These are phyloP conservation scores for Petrosia ficiformis DNA, from an alignment of 37 sponge, comb jelly and placozoan genomes.

Conservation along the genomic window DNA sequence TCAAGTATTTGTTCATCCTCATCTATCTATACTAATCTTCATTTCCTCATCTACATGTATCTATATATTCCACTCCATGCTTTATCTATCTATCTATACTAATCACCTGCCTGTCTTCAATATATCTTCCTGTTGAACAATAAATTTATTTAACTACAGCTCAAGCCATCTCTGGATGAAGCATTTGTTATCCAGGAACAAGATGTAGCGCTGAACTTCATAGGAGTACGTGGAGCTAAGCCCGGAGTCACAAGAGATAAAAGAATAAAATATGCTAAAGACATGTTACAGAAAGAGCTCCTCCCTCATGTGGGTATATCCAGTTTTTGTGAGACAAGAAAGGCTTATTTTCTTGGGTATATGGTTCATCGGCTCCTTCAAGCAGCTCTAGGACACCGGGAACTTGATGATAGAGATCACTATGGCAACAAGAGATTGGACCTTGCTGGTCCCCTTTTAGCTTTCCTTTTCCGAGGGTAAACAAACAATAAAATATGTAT, in stretches of 20 bases:
- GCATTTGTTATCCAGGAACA: conserved; percentile 99
- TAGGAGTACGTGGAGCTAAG: conserved; percentile 94
- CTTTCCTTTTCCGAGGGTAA: conserved; percentile 95
- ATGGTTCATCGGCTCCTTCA: conserved; percentile 97
- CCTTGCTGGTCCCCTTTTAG: conserved; percentile 96
- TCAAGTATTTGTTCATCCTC: too few relatives aligned
- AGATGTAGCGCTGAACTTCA: conserved; percentile 97
- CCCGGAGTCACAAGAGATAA: conserved; percentile 95
- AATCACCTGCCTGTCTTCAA: too few relatives aligned
- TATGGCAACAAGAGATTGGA: conserved; percentile 99
- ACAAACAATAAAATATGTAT: not conserved
- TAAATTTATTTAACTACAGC: too few relatives aligned
- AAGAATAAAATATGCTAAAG: conserved; percentile 98
- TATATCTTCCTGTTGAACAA: too few relatives aligned
- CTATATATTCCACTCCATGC: too few relatives aligned
- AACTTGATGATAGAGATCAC: conserved; percentile 99
- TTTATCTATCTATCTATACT: too few relatives aligned
- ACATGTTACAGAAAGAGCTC: conserved; percentile 98
- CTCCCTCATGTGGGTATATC: conserved; percentile 99
- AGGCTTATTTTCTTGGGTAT: conserved; percentile 99
- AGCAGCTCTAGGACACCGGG: conserved; percentile 92
- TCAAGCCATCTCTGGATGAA: conserved; percentile 99
- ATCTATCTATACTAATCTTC: too few relatives aligned
- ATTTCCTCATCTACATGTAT: too few relatives aligned
- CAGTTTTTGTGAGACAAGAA: conserved; percentile 99